Percentiles rank a stretch among this genome's conserved stretches.
These are phyloP conservation scores for Brachyptera risi DNA, from an alignment of 2,888 invertebrate species.

Conservation along the genomic window DNA sequence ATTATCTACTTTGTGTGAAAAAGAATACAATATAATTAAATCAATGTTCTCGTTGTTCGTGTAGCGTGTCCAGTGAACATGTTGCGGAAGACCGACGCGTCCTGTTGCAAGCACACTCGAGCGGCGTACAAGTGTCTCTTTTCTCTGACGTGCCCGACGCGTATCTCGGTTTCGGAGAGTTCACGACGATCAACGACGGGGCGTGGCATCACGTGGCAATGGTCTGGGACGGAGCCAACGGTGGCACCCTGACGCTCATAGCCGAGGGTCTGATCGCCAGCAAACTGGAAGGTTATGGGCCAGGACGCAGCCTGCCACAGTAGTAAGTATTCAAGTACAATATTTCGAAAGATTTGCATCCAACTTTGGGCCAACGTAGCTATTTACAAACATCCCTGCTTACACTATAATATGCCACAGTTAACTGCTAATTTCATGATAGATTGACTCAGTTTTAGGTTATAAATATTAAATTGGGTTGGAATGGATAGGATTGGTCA, in stretches of 20 bases:
- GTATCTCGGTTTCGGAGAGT: slow-evolving; percentile 85
- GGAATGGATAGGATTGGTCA: too few relatives aligned
- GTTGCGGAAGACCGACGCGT: slow-evolving; percentile 71
- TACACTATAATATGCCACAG: background rate
- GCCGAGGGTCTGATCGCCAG: slow-evolving; percentile 96
- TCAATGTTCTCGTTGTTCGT: too few relatives aligned
- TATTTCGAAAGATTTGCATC: too few relatives aligned
- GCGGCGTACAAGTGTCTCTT: slow-evolving; percentile 86
- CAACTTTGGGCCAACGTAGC: background rate
- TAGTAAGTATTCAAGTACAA: too few relatives aligned
- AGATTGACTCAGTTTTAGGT: too few relatives aligned
- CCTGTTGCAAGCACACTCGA: slow-evolving; percentile 88
- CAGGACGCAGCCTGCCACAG: slow-evolving; percentile 73
- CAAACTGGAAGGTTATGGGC: slow-evolving; percentile 83
- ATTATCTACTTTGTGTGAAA: too few relatives aligned
- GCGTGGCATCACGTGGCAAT: slow-evolving; percentile 96
- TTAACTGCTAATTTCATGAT: too few relatives aligned
- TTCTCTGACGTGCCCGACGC: slow-evolving; percentile 86
- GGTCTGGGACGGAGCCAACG: slow-evolving; percentile 87
- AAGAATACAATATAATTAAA: too few relatives aligned
- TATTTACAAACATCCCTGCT: background rate
- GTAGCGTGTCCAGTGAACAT: slow-evolving; percentile 44
- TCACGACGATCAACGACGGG: slow-evolving; percentile 90
- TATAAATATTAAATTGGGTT: too few relatives aligned
- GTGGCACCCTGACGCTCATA: slow-evolving; percentile 81